These are phyloP conservation scores for Mythimna impura DNA, from an alignment of 2,888 invertebrate genomes.

Conservation along the genomic window DNA sequence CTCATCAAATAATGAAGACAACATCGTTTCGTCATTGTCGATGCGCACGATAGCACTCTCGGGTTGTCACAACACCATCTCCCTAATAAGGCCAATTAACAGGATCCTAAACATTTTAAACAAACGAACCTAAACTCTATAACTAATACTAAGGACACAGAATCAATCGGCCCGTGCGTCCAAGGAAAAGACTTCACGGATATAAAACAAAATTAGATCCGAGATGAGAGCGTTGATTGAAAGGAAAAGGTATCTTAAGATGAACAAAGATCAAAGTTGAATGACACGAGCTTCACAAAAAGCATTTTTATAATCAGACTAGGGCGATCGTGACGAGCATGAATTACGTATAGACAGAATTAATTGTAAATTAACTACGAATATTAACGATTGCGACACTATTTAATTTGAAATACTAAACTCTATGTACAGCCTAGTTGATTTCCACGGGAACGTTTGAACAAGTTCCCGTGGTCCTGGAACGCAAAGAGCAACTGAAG, in stretches of 20 bases:
- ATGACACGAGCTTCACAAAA: constrained; percentile 81
- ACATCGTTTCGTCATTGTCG: constrained; percentile 91
- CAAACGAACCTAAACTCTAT: constrained; percentile 80
- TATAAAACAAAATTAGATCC: constrained; percentile 74
- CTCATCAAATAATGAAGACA: constrained; percentile 91
- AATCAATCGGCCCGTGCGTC: constrained; percentile 65
- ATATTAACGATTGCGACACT: constrained; percentile 56
- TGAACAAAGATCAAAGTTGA: constrained; percentile 89
- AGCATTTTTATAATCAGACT: constrained; percentile 78
- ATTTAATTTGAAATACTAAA: constrained; percentile 52
- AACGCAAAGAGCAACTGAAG: too few relatives aligned
- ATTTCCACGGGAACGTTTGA: constrained; percentile 18
- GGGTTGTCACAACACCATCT: constrained; percentile 90
- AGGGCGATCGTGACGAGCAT: constrained; percentile 81
- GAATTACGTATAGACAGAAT: constrained; percentile 76
- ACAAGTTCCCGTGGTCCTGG: constrained; percentile 41
- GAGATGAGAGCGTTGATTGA: constrained; percentile 82
- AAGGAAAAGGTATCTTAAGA: constrained; percentile 83
- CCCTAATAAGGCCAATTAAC: constrained; percentile 90
- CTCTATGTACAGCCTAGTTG: constrained; percentile 42
- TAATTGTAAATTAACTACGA: constrained; percentile 72
- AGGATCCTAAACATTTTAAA: constrained; percentile 76
- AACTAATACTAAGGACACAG: constrained; percentile 70
- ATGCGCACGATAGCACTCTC: constrained; percentile 90
- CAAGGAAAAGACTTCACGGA: constrained; percentile 73